Conservation (phyloP, 2,113 vertebrate species). For the Gorsachius goisagi region DNA sequence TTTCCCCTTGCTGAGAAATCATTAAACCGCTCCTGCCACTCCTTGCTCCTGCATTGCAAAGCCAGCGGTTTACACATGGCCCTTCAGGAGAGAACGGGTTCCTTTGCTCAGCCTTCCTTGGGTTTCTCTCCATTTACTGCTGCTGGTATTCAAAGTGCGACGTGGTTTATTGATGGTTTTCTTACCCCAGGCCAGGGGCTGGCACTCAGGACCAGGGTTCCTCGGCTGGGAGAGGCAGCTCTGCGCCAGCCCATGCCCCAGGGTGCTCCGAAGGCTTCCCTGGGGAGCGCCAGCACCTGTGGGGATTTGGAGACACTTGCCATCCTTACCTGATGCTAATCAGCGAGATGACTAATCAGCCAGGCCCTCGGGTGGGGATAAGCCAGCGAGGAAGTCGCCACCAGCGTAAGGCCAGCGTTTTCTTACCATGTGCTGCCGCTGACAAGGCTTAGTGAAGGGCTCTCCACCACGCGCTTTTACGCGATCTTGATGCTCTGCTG, state of each 20-base stretch:
- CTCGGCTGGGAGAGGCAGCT: neutral
- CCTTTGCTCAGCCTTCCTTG: neutral
- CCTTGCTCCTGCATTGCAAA: neutral
- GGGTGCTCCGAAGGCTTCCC: fast-evolving
- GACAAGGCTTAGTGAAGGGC: too few relatives aligned
- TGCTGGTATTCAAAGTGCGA: neutral
- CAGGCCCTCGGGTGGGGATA: neutral
- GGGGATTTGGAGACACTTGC: neutral
- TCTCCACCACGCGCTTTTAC: too few relatives aligned
- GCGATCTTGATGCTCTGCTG: too few relatives aligned
- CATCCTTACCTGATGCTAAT: neutral
- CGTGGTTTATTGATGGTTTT: neutral
- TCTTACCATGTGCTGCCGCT: fast-evolving
- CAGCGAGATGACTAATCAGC: neutral
- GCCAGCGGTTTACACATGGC: neutral
- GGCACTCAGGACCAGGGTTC: neutral
- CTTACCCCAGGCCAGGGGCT: neutral
- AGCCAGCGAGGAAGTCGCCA: neutral
- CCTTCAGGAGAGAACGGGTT: neutral
- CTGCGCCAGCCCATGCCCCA: neutral
- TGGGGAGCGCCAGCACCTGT: fast-evolving
- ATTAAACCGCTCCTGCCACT: neutral
- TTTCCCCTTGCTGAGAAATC: constrained; percentile 22
- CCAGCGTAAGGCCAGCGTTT: neutral
- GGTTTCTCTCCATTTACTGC: neutral